Conservation (phyloP, 2,113 vertebrate species). For the Piaya cayana region DNA sequence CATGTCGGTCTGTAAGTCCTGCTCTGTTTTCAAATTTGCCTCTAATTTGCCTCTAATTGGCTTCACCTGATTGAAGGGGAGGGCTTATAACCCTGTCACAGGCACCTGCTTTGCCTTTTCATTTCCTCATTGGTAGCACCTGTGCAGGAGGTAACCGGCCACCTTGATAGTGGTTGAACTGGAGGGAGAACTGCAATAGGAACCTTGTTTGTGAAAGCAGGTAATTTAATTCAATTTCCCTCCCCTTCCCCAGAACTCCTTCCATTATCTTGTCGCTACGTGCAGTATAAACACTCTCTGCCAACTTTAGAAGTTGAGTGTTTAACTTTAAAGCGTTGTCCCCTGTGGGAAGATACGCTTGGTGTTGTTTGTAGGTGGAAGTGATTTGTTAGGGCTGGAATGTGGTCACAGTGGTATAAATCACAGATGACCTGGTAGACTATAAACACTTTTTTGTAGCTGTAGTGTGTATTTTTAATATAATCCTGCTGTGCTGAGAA, state of each 20-base stretch:
- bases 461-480: not conserved
- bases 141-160: not conserved
- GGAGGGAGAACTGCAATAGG: not conserved
- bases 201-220: not conserved
- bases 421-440: not conserved
- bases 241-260: not conserved
- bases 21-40: not conserved
- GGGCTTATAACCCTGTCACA: not conserved
- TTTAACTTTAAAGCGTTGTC: not conserved
- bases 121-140: not conserved
- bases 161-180: not conserved
- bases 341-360: not conserved
- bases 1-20: too few relatives aligned
- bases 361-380: slow-evolving; percentile 8
- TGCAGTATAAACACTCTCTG: not conserved
- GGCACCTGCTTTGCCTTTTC: not conserved
- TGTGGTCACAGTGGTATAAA: not conserved
- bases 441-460: not conserved
- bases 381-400: not conserved
- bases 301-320: not conserved
- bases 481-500: not conserved
- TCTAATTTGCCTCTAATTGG: not conserved
- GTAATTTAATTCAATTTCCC: not conserved
- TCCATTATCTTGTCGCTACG: not conserved
- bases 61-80: not conserved